Base-by-base conservation (phyloP, 2,797 vertebrate genomes). In the Ceryle rudis region DNA sequence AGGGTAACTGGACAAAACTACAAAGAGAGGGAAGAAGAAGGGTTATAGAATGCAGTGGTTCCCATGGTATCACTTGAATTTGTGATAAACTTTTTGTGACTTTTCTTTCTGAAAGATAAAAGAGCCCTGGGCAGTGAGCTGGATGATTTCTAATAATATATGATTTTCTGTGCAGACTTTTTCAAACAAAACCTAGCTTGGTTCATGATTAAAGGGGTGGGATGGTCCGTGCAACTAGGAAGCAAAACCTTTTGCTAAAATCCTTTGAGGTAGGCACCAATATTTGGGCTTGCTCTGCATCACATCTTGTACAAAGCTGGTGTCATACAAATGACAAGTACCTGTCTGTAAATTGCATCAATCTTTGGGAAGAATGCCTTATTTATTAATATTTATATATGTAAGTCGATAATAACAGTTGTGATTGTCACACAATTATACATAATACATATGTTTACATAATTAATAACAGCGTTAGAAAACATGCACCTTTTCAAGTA, bases 371-470 rank as follows among this genome's bases (percentile, higher is more conserved):
- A 42, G 16, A 75, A 72, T 58, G 41, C 10, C 33, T 91, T 66
- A n/a, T 52, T 19, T 81, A 92, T 70, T 81, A 79, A 95, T 93
- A 89, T 91, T 90, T 86, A 11, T 79, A 55, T 8, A 2, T 85
- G 42, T 61, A 80, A 96, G 70, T 28, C 20, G 23, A 75, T 95
- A 83, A 95, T 75, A 74, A 67, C 77, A 49, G 58, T 71, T 88
- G 62, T 90, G 85, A 95, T 78, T 93, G 94, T 62, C 62, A 77
- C 66, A 77, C 5, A 2, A 67, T 95, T 95, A 84, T 66, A 84
- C 4, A 14, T 88, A 79, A 94, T 86, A 55, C 46, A 4, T 70
- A 41, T 86, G 54, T 92, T 96, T 94, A 93, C 77, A 61, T 66
- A 87, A 90, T 78, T 93, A 85, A 75, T 87, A 90, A 61, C 70